These are phyloP conservation scores for Volucella zonaria DNA, from an alignment of 2,888 invertebrate species.

Conservation along the genomic window DNA sequence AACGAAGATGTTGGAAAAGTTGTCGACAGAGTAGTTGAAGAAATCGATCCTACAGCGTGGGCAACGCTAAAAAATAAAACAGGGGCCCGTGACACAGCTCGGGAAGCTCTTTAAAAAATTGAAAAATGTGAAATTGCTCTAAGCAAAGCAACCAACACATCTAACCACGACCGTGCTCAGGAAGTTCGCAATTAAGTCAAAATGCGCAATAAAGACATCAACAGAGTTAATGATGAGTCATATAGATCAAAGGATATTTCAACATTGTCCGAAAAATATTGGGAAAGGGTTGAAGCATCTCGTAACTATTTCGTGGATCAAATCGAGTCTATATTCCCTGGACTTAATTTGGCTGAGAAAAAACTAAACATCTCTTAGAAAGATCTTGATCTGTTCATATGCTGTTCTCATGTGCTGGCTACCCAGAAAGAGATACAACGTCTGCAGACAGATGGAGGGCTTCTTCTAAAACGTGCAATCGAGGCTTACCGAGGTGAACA, in stretches of 20 bases:
- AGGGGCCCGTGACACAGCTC: slow-evolving; percentile 84
- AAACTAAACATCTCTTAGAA: slow-evolving; percentile 85
- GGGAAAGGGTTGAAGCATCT: slow-evolving; percentile 88
- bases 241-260: slow-evolving; percentile 84
- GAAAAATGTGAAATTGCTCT: slow-evolving; percentile 80
- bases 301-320: slow-evolving; percentile 86
- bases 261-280: slow-evolving; percentile 90
- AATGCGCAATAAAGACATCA: slow-evolving; percentile 85
- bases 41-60: slow-evolving; percentile 85
- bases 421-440: slow-evolving; percentile 90
- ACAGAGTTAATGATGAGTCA: slow-evolving; percentile 85
- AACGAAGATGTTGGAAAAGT: slow-evolving; percentile 84
- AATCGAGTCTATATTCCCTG: slow-evolving; percentile 88
- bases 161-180: slow-evolving; percentile 82
- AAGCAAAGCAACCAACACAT: slow-evolving; percentile 77
- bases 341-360: slow-evolving; percentile 87
- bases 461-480: slow-evolving; percentile 86
- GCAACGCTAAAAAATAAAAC: slow-evolving; percentile 85
- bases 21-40: slow-evolving; percentile 86
- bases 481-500: slow-evolving; percentile 85
- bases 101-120: slow-evolving; percentile 85
- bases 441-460: slow-evolving; percentile 86
- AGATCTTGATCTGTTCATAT: slow-evolving; percentile 90
- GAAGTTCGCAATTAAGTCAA: slow-evolving; percentile 85
- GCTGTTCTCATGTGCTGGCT: slow-evolving; percentile 88